phyloP scores from a whole-genome alignment of 1,140 invertebrate genomes.

The Cydia splendana region DNA sequence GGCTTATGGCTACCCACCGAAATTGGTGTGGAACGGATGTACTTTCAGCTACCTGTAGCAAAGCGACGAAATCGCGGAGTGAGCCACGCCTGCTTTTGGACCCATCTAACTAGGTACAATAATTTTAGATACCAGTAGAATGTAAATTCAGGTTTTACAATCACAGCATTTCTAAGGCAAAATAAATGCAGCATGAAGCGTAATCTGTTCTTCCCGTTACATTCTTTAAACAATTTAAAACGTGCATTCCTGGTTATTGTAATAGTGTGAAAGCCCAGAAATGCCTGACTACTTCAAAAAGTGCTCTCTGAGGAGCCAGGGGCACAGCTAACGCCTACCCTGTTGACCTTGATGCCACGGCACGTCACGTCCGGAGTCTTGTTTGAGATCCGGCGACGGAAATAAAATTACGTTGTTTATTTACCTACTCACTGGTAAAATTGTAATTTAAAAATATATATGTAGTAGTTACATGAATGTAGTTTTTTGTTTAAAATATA shows the following conservation, averaged over 20 bases:
- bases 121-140: too few species aligned
- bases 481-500: too few species aligned
- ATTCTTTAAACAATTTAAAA: background rate
- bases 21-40: too few species aligned
- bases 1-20: too few species aligned
- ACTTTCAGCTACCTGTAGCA: too few species aligned
- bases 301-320: background rate
- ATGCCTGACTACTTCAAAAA: background rate
- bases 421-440: too few species aligned
- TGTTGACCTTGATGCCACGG: constrained; percentile 9
- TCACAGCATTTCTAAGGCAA: background rate
- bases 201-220: background rate
- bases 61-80: too few species aligned
- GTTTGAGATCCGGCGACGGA: background rate
- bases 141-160: too few species aligned
- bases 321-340: background rate
- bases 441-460: too few species aligned
- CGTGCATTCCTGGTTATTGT: background rate
- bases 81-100: too few species aligned
- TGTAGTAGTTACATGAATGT: too few species aligned
- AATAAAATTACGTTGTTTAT: background rate
- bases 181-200: background rate
- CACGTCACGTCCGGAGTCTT: background rate
- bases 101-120: too few species aligned
- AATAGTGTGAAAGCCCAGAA: background rate